phyloP scores from a whole-genome alignment of 2,113 vertebrate genomes.

The Sander lucioperca region DNA sequence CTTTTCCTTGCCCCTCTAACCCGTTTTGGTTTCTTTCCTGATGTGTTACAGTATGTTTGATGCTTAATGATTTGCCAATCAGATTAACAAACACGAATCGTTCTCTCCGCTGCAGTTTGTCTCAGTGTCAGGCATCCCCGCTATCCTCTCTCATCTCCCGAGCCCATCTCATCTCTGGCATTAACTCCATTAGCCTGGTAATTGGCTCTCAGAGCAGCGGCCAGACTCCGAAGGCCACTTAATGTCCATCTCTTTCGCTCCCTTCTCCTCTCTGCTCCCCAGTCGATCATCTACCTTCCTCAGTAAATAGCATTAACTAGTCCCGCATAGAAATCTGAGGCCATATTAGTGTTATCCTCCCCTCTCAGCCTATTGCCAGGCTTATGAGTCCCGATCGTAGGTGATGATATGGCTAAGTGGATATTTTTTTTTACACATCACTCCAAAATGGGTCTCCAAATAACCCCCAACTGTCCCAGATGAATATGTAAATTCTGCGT shows the following conservation, averaged over 20 bases:
- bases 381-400: constrained; percentile 81
- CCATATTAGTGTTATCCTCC: constrained; percentile 86
- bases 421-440: constrained; percentile 81
- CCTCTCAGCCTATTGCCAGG: constrained; percentile 82
- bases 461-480: constrained; percentile 79
- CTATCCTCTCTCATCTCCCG: constrained; percentile 68
- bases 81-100: constrained; percentile 79
- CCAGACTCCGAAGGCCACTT: constrained; percentile 75
- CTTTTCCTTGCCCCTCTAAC: constrained; percentile 44
- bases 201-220: constrained; percentile 80
- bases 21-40: constrained; percentile 47
- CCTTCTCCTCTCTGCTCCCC: constrained; percentile 60
- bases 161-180: constrained; percentile 80
- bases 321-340: constrained; percentile 82
- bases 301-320: constrained; percentile 85
- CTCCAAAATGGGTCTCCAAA: constrained; percentile 81
- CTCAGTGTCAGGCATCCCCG: constrained; percentile 63
- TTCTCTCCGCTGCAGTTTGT: constrained; percentile 58
- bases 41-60: constrained; percentile 64
- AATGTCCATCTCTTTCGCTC: constrained; percentile 75
- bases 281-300: constrained; percentile 83
- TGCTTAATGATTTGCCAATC: constrained; percentile 74
- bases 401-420: constrained; percentile 85
- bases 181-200: constrained; percentile 85
- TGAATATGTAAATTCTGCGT: constrained; percentile 86